These are phyloP conservation scores for Nomia melanderi DNA, from an alignment of 1,140 invertebrate genomes.

Conservation along the genomic window DNA sequence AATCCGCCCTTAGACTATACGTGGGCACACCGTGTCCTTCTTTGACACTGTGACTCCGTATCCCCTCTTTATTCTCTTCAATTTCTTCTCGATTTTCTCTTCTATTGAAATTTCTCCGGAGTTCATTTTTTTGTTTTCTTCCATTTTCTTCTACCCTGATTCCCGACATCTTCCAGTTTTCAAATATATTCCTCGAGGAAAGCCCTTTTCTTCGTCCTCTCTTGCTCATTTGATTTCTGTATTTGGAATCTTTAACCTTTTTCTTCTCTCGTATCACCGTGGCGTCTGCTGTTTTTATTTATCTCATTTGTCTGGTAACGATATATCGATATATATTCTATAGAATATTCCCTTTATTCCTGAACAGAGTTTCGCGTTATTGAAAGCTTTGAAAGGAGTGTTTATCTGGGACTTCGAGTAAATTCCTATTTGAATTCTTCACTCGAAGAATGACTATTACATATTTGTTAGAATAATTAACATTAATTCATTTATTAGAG, in stretches of 20 bases:
- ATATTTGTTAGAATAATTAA: no score
- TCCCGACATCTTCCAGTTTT: neutral
- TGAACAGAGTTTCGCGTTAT: no score
- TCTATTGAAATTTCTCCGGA: neutral
- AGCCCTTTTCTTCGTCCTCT: neutral
- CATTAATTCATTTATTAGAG: no score
- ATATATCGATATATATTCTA: no score
- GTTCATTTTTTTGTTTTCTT: neutral
- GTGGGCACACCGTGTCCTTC: neutral
- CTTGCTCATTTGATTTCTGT: neutral
- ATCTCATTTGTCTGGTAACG: no score
- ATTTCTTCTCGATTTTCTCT: conserved; percentile 2
- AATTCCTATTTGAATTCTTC: no score
- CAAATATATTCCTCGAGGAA: neutral
- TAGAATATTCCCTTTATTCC: no score
- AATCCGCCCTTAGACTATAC: conserved; percentile 55
- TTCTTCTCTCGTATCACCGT: neutral
- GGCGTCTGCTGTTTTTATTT: no score
- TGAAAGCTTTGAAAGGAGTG: no score
- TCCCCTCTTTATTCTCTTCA: neutral
- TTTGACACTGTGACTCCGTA: neutral
- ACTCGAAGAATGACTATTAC: no score
- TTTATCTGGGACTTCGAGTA: no score
- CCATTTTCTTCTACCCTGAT: neutral
- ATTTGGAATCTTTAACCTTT: neutral